phyloP scores from a whole-genome alignment of 2,797 vertebrate species.

The Dendrocincla fuliginosa region DNA sequence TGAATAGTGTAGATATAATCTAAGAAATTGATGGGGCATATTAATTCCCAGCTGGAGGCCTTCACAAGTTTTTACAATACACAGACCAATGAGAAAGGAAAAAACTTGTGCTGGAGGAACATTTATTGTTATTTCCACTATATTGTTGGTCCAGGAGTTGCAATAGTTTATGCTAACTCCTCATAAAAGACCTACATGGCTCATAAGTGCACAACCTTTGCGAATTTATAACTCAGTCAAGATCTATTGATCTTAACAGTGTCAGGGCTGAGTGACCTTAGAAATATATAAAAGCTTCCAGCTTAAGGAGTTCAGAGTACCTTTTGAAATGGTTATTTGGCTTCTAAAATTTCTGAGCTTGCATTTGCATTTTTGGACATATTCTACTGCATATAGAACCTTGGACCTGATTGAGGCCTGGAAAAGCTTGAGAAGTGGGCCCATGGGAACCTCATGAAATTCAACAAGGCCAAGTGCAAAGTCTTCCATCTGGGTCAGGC shows the following conservation, averaged over 20 bases:
- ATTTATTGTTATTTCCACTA: neutral
- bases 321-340: neutral
- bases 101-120: neutral
- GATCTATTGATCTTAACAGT: neutral
- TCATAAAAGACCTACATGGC: neutral
- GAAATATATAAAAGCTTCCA: neutral
- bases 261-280: neutral
- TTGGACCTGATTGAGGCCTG: neutral
- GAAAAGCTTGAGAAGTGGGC: neutral
- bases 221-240: neutral
- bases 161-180: neutral
- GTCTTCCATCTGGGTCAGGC: fast-evolving
- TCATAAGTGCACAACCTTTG: neutral
- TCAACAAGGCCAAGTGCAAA: neutral
- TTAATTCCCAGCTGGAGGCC: neutral
- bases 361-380: neutral
- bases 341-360: neutral
- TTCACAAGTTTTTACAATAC: neutral
- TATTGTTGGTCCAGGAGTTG: neutral
- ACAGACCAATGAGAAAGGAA: neutral
- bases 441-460: neutral
- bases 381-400: neutral
- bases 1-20: neutral
- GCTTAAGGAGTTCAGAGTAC: neutral
- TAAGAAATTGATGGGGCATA: neutral